Evolutionary conservation across 1,140 invertebrate species (phyloP), one percentile per base, ranked within the genome.

Genomic region (Bombus cullumanus): DNA sequence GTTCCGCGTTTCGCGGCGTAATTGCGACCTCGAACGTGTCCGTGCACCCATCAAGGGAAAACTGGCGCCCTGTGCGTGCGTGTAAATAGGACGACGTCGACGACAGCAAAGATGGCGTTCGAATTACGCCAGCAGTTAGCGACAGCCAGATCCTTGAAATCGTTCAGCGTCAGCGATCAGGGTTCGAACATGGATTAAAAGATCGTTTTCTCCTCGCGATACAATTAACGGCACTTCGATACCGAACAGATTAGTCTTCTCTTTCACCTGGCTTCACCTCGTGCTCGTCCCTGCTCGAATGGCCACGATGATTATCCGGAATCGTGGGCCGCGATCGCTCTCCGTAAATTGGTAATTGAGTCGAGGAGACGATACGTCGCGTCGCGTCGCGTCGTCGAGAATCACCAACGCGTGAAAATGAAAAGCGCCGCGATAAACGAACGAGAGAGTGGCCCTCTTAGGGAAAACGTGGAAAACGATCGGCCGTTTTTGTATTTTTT

Each of bases 1-100:
- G 88, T 78, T 86, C 81, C 86, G 71, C 77, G 81, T 87, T 85
- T 86, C 88, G 75, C 74, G 82, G 83, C 87, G 87, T 89, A 89
- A 89, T 90, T 89, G 85, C 85, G 85, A 74, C 53, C 77, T 28
- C 83, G 82, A 57, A 72, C 77, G 83, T 79, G 83, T 79, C 72
- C 71, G 80, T 72, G 66, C 74, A 66, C 71, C 85, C 68, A 66
- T 59, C 64, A 87, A 80, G 78, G 71, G 76, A 47, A 13, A 43
- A 73, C 39, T 22, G 41, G 39, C 31, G 28, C 15, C 41, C 10
- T 3, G 10, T 53, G 74, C 64, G 74, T 84, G 80, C 43, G 47
- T 53, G 41, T 43, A 64, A 81, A 68, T 68, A 47, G 64, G 43
- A 34, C 68, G 66, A 57, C 41, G 31, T 34, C 53, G 59, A 28